A percentile compares a stretch with the other conserved stretches of the same genome.
These are phyloP conservation scores for Apodemus sylvaticus DNA, from an alignment of 2,113 vertebrate genomes.

Conservation along the genomic window DNA sequence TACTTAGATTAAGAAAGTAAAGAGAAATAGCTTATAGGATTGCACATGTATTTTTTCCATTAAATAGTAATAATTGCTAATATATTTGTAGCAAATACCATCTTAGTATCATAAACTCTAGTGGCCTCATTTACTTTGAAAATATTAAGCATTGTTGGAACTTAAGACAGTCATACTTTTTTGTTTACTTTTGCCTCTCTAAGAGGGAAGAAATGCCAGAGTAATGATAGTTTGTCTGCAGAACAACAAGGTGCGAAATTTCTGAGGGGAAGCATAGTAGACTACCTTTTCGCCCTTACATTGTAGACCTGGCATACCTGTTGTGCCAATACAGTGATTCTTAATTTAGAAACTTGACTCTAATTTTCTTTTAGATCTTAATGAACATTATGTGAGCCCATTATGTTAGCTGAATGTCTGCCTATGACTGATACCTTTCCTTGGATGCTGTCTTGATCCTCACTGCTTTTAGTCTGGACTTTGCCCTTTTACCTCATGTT, in stretches of 20 bases:
- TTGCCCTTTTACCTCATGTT: neutral
- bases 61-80: neutral
- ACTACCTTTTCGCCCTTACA: conserved; percentile 8
- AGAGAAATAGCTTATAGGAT: conserved; percentile 8
- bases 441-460: neutral
- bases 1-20: neutral
- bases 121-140: conserved; percentile 15
- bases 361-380: neutral
- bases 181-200: neutral
- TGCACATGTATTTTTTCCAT: neutral
- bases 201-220: neutral
- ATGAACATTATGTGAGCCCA: neutral
- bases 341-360: conserved; percentile 36
- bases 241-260: neutral
- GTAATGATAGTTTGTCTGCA: neutral
- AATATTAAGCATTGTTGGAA: conserved; percentile 6
- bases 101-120: neutral
- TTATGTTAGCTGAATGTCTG: neutral
- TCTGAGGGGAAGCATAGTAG: conserved; percentile 5
- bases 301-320: neutral
- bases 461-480: neutral
- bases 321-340: conserved; percentile 24
- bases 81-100: conserved; percentile 21
- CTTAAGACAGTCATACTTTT: neutral
- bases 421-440: neutral